These are phyloP conservation scores for Callopanchax toddi DNA, from an alignment of 2,113 vertebrate species.

Conservation along the genomic window DNA sequence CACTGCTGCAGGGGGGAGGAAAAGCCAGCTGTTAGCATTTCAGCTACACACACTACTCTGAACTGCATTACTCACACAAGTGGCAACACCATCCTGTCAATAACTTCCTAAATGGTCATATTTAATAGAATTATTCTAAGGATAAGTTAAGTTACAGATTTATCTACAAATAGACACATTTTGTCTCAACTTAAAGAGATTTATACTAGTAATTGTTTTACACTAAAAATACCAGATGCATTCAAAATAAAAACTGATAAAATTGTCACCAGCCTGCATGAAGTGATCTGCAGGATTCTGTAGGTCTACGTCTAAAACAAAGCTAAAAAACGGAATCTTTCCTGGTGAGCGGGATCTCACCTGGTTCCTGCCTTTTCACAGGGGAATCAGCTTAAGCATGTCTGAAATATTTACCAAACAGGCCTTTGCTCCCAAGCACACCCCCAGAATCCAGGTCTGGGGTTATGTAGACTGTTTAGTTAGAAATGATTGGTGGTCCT, in stretches of 20 bases:
- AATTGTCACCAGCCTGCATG: background rate
- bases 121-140: no score
- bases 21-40: no score
- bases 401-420: slow-evolving; percentile 60
- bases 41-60: background rate
- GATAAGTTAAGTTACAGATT: no score
- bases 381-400: slow-evolving; percentile 36
- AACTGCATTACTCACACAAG: no score
- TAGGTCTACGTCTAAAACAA: slow-evolving; percentile 20
- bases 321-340: slow-evolving; percentile 23
- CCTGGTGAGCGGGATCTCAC: slow-evolving; percentile 43
- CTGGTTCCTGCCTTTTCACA: slow-evolving; percentile 40
- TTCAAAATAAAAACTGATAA: no score
- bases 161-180: no score
- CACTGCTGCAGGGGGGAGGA: slow-evolving; percentile 11
- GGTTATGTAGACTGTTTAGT: slow-evolving; percentile 77
- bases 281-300: background rate
- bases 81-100: no score
- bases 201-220: no score
- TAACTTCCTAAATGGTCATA: no score
- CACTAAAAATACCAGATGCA: no score
- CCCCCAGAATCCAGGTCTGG: slow-evolving; percentile 57
- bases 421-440: slow-evolving; percentile 34
- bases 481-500: slow-evolving; percentile 78
- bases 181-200: no score